Percentiles rank a stretch among this genome's conserved stretches.
These are phyloP conservation scores for Lepidonotus clava DNA, from an alignment of 2,888 invertebrate genomes.

Conservation along the genomic window DNA sequence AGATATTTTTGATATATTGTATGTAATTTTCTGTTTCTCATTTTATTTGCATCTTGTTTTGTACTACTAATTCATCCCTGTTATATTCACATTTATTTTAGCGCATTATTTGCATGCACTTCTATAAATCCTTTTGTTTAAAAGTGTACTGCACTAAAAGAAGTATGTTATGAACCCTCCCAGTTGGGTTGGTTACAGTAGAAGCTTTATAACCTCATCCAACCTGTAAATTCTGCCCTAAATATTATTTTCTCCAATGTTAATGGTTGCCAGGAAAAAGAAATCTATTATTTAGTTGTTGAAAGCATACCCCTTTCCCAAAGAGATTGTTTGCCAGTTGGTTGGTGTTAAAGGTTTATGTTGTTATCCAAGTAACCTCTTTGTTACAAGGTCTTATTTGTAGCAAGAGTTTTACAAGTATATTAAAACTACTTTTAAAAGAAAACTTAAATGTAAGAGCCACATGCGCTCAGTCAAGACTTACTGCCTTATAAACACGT, in stretches of 20 bases:
- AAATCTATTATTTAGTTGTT: not conserved
- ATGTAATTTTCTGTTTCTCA: constrained; percentile 23
- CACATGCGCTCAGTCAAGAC: not conserved
- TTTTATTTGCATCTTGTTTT: constrained; percentile 37
- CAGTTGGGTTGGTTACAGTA: not conserved
- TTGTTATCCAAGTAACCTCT: constrained; percentile 16
- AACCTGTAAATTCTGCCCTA: not conserved
- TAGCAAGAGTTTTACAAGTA: not conserved
- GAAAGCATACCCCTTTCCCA: not conserved
- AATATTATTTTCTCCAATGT: constrained; percentile 5
- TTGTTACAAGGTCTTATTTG: not conserved
- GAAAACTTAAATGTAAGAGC: not conserved
- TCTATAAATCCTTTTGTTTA: constrained; percentile 33
- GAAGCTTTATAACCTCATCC: not conserved
- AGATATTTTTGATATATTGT: constrained; percentile 46
- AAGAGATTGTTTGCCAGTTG: constrained; percentile 14
- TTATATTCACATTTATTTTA: constrained; percentile 47
- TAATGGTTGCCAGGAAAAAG: not conserved
- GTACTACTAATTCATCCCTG: constrained; percentile 49
- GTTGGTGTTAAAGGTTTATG: constrained; percentile 21
- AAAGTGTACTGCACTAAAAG: not conserved
- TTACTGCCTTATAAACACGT: not conserved
- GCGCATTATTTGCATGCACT: constrained; percentile 45
- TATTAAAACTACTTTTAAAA: too few species aligned
- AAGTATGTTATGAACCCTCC: not conserved